Conservation (phyloP, 2,797 vertebrate species). For the Eulemur mongoz region DNA sequence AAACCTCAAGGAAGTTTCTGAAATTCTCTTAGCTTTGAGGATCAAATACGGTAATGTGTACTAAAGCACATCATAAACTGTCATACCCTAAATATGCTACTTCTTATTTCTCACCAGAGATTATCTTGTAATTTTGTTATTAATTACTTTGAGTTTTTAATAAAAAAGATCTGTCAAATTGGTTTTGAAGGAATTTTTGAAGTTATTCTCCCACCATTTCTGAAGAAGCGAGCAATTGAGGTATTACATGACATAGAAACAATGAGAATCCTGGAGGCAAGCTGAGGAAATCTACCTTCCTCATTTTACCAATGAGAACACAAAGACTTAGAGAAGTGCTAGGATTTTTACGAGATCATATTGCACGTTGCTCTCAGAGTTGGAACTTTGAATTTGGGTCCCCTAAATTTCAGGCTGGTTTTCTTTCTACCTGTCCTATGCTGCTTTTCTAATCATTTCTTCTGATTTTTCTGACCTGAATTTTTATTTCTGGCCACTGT, state of each 20-base stretch:
- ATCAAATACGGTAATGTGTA: neutral
- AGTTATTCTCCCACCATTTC: neutral
- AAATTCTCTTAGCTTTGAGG: neutral
- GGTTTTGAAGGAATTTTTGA: neutral
- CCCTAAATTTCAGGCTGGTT: neutral
- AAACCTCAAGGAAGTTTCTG: neutral
- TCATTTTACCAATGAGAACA: neutral
- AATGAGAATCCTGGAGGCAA: neutral
- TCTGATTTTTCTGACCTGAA: neutral
- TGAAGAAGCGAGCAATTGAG: neutral
- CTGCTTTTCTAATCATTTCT: constrained; percentile 11
- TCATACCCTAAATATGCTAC: too few relatives aligned
- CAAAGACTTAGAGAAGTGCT: neutral
- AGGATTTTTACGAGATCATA: neutral
- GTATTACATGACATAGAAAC: neutral
- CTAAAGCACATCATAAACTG: neutral
- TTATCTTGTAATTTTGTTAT: neutral
- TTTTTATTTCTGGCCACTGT: constrained; percentile 5
- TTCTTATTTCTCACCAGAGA: neutral
- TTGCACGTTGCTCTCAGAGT: neutral
- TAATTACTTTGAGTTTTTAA: constrained; percentile 31
- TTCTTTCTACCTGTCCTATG: neutral
- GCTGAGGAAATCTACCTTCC: neutral
- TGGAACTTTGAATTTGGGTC: neutral
- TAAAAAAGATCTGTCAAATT: neutral